Evolutionary conservation across 2,888 invertebrate genomes (phyloP).

Genomic region (Cephus spinipes): DNA sequence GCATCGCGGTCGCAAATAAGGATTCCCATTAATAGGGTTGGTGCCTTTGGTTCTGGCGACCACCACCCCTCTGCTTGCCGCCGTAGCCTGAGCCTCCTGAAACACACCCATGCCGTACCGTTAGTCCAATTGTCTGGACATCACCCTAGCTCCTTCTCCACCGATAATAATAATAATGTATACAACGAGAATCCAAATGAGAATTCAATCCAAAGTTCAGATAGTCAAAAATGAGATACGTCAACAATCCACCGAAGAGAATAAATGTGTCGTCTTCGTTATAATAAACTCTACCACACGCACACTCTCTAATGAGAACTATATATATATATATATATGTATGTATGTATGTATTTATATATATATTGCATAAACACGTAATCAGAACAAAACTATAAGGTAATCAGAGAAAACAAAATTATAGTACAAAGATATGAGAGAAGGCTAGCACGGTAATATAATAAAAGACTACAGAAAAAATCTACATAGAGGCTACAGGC

Average conservation of each 20-base stretch:
- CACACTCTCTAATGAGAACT: slow-evolving; percentile 40
- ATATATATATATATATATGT: not conserved
- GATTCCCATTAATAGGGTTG: slow-evolving; percentile 81
- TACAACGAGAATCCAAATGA: slow-evolving; percentile 20
- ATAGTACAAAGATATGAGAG: slow-evolving; percentile 36
- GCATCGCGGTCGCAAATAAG: slow-evolving; percentile 62
- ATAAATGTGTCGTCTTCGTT: not conserved
- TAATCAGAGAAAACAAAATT: slow-evolving; percentile 11
- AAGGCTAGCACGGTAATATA: slow-evolving; percentile 32
- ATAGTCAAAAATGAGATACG: slow-evolving; percentile 15
- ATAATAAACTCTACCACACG: slow-evolving; percentile 48
- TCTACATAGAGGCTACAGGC: slow-evolving; percentile 66
- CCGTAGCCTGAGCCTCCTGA: slow-evolving; percentile 77
- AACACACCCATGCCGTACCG: slow-evolving; percentile 61
- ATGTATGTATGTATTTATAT: not conserved
- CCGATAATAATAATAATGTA: slow-evolving; percentile 22
- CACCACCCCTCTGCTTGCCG: slow-evolving; percentile 85
- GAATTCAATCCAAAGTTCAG: slow-evolving; percentile 16
- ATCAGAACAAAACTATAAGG: not conserved
- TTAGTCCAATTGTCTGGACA: slow-evolving; percentile 50
- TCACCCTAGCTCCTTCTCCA: slow-evolving; percentile 31
- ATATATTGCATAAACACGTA: not conserved
- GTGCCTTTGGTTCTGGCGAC: slow-evolving; percentile 82
- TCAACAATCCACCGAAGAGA: not conserved
- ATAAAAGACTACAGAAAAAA: slow-evolving; percentile 43